These are phyloP conservation scores for Phymanthus crucifer DNA, from an alignment of 92 coral and sea anemone species.

Conservation along the genomic window DNA sequence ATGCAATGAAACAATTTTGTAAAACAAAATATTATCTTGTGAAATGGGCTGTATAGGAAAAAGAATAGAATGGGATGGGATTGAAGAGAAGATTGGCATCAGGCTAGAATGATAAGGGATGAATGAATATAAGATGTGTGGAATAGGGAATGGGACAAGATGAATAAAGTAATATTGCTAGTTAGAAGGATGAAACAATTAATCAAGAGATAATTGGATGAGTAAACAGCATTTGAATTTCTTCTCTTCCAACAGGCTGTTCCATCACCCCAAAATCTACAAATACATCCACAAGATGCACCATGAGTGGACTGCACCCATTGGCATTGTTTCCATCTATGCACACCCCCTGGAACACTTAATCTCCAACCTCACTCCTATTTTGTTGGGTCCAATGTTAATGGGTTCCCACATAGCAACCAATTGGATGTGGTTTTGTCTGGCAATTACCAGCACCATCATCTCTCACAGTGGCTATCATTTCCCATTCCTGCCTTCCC, in stretches of 20 bases:
- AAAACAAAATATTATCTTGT: not conserved
- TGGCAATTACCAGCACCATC: constrained; percentile 80
- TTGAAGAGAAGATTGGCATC: too few relatives aligned
- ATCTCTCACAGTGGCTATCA: constrained; percentile 97
- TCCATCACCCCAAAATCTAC: constrained; percentile 94
- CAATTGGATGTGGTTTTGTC: constrained; percentile 86
- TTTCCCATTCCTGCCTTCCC: constrained; percentile 92
- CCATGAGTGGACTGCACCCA: constrained; percentile 98
- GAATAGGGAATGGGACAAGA: too few relatives aligned
- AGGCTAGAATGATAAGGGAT: too few relatives aligned
- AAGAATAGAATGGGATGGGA: too few relatives aligned
- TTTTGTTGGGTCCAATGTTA: constrained; percentile 79
- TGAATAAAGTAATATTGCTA: not conserved
- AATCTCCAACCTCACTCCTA: constrained; percentile 76
- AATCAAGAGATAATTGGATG: not conserved
- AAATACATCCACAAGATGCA: constrained; percentile 85
- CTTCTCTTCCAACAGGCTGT: constrained; percentile 49
- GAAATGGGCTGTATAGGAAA: too few relatives aligned
- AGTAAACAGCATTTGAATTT: not conserved
- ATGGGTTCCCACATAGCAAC: constrained; percentile 99
- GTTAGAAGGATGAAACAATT: not conserved
- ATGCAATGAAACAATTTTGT: too few relatives aligned
- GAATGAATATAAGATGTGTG: too few relatives aligned
- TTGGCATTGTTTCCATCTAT: constrained; percentile 79
- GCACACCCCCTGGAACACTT: constrained; percentile 93